Evolutionary conservation across 2,888 invertebrate genomes (phyloP), one percentile per base, ranked within the genome.

Genomic region (Cosmia pyralina): DNA sequence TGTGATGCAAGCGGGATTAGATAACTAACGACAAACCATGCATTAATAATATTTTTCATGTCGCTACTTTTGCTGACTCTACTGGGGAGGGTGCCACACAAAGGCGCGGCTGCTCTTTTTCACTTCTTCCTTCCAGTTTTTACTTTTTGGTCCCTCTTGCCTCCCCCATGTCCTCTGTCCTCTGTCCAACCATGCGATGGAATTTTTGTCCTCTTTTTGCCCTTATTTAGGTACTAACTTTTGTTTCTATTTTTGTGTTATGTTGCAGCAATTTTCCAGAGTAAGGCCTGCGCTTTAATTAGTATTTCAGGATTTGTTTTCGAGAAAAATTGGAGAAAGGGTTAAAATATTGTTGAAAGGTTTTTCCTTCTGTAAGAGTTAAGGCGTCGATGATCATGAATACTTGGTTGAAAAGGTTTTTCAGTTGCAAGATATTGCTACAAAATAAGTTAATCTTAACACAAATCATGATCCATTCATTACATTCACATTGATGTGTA

Each of bases 71-170:
- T 88, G 83, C 86, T 82, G 46, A 69, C 88, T 44, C 4, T 88
- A 83, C 80, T 44, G 38, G 87, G 87, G 88, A 90, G 93, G 93
- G 93, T 90, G 89, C 89, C 88, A 85, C 75, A 94, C 94, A 95
- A 95, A 95, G 90, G 88, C 87, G 85, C 89, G 90, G 88, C 93
- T 94, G 94, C 95, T 95, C 94, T 94, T 93, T 92, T 93, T 92
- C 93, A 89, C 88, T 87, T 89, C 91, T 93, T 92, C 88, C 88
- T 89, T 89, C 92, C 65, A 77, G 62, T 94, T 94, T 94, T 94
- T 93, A 92, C 92, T 94, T 94, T 94, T 93, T 90, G 91, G 85
- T 79, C 87, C 83, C 86, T 83, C 85, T 76, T 75, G 28, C 83
- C 86, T 79, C 79, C 84, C 65, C 72, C 44, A 65, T 82, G 75